Conservation (phyloP, 2,888 invertebrate species). For the Drosophila atripex region DNA sequence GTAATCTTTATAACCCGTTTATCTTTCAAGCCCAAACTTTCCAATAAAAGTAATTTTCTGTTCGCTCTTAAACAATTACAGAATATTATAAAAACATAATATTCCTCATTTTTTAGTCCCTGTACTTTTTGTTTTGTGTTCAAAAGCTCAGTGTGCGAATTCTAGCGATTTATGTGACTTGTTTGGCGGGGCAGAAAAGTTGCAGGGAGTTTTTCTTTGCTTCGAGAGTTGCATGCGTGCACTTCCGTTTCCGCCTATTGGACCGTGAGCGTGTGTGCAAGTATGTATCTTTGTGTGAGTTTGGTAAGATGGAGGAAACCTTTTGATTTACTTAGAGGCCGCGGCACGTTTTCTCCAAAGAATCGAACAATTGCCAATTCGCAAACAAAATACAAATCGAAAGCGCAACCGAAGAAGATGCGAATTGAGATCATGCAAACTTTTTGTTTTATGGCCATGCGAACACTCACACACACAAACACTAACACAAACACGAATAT, state of each 20-base stretch:
- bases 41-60: no score
- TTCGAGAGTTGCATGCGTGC: conserved; percentile 61
- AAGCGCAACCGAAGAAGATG: conserved; percentile 35
- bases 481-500: conserved; percentile 8
- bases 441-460: conserved; percentile 54
- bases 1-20: no score
- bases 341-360: conserved; percentile 49
- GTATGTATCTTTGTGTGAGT: background rate
- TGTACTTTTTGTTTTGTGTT: conserved; percentile 42
- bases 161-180: conserved; percentile 60
- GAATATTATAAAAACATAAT: background rate
- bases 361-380: conserved; percentile 64
- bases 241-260: conserved; percentile 70
- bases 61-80: background rate
- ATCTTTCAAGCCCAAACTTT: no score
- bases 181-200: conserved; percentile 50
- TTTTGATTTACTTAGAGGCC: conserved; percentile 73
- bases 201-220: conserved; percentile 49
- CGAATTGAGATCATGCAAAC: conserved; percentile 54
- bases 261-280: conserved; percentile 23
- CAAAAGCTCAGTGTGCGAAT: conserved; percentile 42
- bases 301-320: conserved; percentile 26
- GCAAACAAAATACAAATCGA: conserved; percentile 57
- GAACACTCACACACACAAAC: conserved; percentile 27
- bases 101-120: background rate